These are phyloP conservation scores for Hozukius guyotensis DNA, from an alignment of 2,797 vertebrate genomes.

Conservation along the genomic window DNA sequence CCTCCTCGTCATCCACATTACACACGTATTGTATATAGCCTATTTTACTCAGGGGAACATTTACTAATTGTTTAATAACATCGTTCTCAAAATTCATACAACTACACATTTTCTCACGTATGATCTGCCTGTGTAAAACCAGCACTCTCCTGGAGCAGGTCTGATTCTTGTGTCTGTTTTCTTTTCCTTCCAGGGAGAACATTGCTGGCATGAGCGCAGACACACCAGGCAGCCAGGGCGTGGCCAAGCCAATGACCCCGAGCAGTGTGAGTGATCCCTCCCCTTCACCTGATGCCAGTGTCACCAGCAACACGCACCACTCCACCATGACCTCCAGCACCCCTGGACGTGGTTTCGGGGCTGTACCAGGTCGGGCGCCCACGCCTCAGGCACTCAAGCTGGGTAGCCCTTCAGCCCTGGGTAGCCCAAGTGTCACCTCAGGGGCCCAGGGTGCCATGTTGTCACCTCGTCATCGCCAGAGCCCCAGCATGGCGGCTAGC, in stretches of 20 bases:
- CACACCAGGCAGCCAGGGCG: constrained; percentile 80
- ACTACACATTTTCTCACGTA: neutral
- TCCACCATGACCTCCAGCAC: constrained; percentile 81
- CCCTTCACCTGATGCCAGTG: constrained; percentile 85
- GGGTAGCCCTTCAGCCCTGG: constrained; percentile 89
- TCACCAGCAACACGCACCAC: constrained; percentile 88
- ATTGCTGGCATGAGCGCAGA: constrained; percentile 87
- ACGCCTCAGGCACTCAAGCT: constrained; percentile 89
- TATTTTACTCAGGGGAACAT: neutral
- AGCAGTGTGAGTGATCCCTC: constrained; percentile 86
- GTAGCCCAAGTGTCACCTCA: constrained; percentile 66
- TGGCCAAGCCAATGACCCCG: constrained; percentile 88
- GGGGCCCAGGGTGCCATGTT: constrained; percentile 54
- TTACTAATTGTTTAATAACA: no score
- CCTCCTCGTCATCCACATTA: neutral
- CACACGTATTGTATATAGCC: neutral
- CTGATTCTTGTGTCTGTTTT: neutral
- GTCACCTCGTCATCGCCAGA: constrained; percentile 71
- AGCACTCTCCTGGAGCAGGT: neutral
- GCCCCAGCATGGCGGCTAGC: constrained; percentile 83
- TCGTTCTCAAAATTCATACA: neutral
- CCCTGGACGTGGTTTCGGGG: constrained; percentile 86
- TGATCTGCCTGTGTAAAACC: neutral
- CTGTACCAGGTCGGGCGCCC: constrained; percentile 82
- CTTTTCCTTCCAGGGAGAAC: constrained; percentile 84